A percentile compares a stretch with the other conserved stretches of the same genome.
These are phyloP conservation scores for Hololepta plana DNA, from an alignment of 2,888 invertebrate species.

Conservation along the genomic window DNA sequence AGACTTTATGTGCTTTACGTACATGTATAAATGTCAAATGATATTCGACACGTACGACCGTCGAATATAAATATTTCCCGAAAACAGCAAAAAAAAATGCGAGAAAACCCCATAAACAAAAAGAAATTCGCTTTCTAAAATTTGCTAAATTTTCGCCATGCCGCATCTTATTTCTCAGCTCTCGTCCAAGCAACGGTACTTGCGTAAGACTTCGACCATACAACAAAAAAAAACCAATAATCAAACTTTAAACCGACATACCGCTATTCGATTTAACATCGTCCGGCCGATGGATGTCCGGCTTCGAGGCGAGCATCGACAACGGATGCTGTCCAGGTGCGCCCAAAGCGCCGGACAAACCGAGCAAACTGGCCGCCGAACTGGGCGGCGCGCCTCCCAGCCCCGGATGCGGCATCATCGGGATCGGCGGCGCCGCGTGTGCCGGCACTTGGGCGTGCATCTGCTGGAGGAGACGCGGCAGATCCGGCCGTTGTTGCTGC, in stretches of 20 bases:
- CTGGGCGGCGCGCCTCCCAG: conserved; percentile 34
- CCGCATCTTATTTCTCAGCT: no score
- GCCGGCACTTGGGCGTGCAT: conserved; percentile 77
- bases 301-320: conserved; percentile 59
- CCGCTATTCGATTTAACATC: conserved; percentile 62
- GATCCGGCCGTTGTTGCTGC: conserved; percentile 73
- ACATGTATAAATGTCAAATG: no score
- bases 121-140: no score
- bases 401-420: conserved; percentile 51
- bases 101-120: no score
- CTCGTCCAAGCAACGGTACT: no score
- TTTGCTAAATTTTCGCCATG: no score
- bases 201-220: no score
- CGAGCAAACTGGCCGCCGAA: conserved; percentile 39
- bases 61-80: no score
- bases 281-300: conserved; percentile 56
- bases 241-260: conserved; percentile 27
- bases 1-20: no score
- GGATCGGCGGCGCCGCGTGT: conserved; percentile 54
- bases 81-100: no score
- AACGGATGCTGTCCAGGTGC: conserved; percentile 54
- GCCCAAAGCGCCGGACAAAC: conserved; percentile 40
- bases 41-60: no score
- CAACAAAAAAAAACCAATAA: no score
- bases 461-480: conserved; percentile 71